Conservation (phyloP, 1,140 invertebrate species). For the Lasaia peninsularis region DNA sequence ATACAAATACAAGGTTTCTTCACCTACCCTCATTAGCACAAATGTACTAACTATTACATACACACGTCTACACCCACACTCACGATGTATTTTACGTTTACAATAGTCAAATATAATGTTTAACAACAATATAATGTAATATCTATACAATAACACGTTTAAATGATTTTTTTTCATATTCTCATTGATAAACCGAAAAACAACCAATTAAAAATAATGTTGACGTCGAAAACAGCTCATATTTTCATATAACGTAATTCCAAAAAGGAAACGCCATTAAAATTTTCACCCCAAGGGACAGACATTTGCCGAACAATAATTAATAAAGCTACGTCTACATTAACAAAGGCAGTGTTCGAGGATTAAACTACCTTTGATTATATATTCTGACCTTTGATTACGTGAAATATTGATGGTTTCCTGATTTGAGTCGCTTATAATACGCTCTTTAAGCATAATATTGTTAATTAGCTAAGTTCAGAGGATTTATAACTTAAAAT, state of each 20-base stretch:
- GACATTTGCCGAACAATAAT: constrained; percentile 27
- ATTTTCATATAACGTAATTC: constrained; percentile 27
- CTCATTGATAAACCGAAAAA: not conserved
- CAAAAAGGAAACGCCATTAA: constrained; percentile 34
- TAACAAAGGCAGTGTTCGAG: constrained; percentile 8
- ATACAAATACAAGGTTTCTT: too few species aligned
- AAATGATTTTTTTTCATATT: too few species aligned
- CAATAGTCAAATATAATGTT: too few species aligned
- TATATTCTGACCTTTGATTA: not conserved
- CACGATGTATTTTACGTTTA: too few species aligned
- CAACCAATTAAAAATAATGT: not conserved
- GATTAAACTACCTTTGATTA: constrained; percentile 6
- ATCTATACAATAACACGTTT: too few species aligned
- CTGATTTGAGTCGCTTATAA: not conserved
- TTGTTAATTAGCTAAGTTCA: too few species aligned
- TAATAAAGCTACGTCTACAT: constrained; percentile 18
- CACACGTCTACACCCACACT: too few species aligned
- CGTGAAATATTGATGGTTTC: constrained; percentile 1
- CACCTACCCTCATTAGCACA: too few species aligned
- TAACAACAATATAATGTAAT: too few species aligned
- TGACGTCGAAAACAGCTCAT: constrained; percentile 1
- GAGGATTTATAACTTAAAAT: too few species aligned
- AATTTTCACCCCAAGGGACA: constrained; percentile 31
- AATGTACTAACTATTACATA: too few species aligned
- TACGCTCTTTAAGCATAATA: not conserved